A percentile compares a stretch with the other conserved stretches of the same genome.
phyloP scores from a whole-genome alignment of 1,140 invertebrate species.

The Sycobia sp. region DNA sequence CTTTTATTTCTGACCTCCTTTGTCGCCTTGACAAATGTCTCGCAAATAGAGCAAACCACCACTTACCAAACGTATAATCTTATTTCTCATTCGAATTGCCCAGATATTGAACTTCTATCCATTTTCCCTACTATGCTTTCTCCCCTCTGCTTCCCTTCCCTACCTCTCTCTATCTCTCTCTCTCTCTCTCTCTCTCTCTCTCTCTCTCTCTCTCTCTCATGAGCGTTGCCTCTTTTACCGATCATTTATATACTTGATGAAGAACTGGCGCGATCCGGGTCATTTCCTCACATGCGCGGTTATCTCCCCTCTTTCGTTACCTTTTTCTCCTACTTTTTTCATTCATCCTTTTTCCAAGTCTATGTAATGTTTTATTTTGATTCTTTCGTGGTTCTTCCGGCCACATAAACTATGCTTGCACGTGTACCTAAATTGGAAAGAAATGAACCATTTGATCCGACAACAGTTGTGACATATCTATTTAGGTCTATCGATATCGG shows the following conservation, averaged over 20 bases:
- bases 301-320: constrained; percentile 2
- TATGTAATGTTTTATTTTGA: too few relatives aligned
- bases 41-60: constrained; percentile 17
- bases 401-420: not conserved
- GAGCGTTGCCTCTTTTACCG: too few relatives aligned
- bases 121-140: not conserved
- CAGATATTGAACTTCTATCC: constrained; percentile 13
- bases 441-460: constrained; percentile 10
- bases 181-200: too few relatives aligned
- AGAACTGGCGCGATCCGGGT: not conserved
- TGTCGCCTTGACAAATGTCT: constrained; percentile 30
- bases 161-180: not conserved
- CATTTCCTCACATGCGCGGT: constrained; percentile 8
- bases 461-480: constrained; percentile 13
- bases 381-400: not conserved
- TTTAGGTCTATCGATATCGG: constrained; percentile 13
- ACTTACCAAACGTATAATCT: constrained; percentile 34
- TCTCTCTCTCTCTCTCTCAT: not conserved
- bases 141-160: too few relatives aligned
- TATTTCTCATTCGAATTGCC: constrained; percentile 36
- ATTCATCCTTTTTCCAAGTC: not conserved
- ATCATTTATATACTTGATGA: constrained; percentile 14
- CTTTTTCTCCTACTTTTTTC: not conserved
- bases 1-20: constrained; percentile 13
- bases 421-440: not conserved